phyloP scores from a whole-genome alignment of 1,140 invertebrate species.

The Aphelinus certus region DNA sequence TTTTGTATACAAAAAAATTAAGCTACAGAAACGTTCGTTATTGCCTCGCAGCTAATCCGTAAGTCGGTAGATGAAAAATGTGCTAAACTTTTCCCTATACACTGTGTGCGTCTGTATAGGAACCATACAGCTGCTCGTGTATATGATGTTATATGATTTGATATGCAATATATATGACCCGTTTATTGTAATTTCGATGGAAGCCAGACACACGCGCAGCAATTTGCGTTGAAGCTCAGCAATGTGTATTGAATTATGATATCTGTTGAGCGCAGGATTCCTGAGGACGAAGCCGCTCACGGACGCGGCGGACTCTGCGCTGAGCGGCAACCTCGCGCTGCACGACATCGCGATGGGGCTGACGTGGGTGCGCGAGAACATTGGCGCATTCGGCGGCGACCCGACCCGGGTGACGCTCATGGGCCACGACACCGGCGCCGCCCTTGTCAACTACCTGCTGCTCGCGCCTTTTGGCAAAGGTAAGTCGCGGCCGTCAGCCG shows the following conservation, averaged over 20 bases:
- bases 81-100: too few species aligned
- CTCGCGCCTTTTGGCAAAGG: conserved; percentile 78
- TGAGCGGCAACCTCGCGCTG: conserved; percentile 74
- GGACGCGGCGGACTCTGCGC: conserved; percentile 64
- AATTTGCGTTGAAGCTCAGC: too few species aligned
- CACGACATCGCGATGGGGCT: conserved; percentile 80
- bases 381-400: conserved; percentile 84
- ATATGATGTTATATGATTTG: too few species aligned
- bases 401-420: conserved; percentile 82
- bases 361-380: conserved; percentile 80
- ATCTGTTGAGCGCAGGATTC: conserved; percentile 69
- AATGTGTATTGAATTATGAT: conserved; percentile 13
- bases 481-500: conserved; percentile 54
- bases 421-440: conserved; percentile 87
- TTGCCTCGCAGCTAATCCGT: too few species aligned
- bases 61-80: too few species aligned
- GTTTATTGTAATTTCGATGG: too few species aligned
- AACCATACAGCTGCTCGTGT: too few species aligned
- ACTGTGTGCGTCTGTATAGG: too few species aligned
- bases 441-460: conserved; percentile 84
- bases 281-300: conserved; percentile 71
- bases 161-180: too few species aligned
- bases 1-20: too few species aligned
- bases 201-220: too few species aligned
- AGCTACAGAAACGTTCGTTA: too few species aligned